A percentile compares a stretch with the other conserved stretches of the same genome.
Conservation (phyloP, 35 echinoderm and acorn worm genomes). For the Patiria miniata region DNA sequence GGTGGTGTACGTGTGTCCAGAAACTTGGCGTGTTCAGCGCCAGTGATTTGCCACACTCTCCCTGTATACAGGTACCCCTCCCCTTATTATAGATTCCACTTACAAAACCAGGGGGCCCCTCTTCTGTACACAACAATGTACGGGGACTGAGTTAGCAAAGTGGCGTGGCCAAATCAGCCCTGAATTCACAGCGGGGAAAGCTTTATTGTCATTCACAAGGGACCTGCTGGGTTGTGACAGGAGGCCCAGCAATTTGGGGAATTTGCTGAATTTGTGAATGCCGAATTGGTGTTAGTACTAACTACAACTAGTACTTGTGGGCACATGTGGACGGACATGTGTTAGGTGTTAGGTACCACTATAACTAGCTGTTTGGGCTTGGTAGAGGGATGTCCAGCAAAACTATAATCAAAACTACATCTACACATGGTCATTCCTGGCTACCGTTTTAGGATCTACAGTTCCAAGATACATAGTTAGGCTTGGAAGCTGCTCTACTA, state of each 20-base stretch:
- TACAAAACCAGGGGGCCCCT: background rate
- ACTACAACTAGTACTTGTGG: background rate
- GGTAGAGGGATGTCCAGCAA: no score
- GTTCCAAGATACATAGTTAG: no score
- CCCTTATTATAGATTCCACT: constrained; percentile 13
- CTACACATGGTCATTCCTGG: no score
- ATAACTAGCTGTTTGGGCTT: no score
- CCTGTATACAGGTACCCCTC: background rate
- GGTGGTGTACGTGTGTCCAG: no score
- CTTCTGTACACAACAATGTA: no score
- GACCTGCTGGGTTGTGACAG: background rate
- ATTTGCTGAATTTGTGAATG: constrained; percentile 10
- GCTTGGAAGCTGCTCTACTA: no score
- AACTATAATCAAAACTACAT: no score
- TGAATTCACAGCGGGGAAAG: constrained; percentile 9
- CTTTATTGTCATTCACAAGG: constrained; percentile 14
- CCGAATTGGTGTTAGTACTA: background rate
- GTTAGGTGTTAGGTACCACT: no score
- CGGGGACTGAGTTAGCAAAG: no score
- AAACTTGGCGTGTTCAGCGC: background rate
- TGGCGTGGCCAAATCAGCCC: background rate
- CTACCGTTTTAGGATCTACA: no score
- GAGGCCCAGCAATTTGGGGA: constrained; percentile 20
- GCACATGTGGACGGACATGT: no score
- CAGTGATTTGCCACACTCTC: background rate